Evolutionary conservation across 2,888 invertebrate species (phyloP), one percentile per base, ranked within the genome.

Genomic region (Meta bourneti): DNA sequence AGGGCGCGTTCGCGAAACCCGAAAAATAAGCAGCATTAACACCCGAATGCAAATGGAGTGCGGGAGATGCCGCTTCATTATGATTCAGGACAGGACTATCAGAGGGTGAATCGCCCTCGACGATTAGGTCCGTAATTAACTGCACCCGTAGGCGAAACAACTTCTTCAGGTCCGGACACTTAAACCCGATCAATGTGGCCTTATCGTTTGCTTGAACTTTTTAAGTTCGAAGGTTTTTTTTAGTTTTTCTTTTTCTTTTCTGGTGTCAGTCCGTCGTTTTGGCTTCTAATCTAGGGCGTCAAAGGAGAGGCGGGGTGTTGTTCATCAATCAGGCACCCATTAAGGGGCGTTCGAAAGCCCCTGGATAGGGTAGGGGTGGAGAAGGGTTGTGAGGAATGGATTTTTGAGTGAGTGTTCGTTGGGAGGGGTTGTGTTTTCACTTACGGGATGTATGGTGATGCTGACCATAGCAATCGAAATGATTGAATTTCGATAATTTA

Each of bases 261-360:
- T 80, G 9, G 61, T 74, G 72, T 83, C 74, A 72, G 19, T 51
- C 83, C 74, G 34, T 74, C 71, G 71, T 78, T 74, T 80, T 71
- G 84, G 72, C 84, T 75, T 88, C 90, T 90, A 84, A 90, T 90
- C 90, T 90, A 78, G 90, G 90, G 90, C 90, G 90, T 90, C 84
- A 90, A 90, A 83, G 79, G 34, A 11, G 90, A 49, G 71, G 83
- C 48, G 71, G 87, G 16, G 70, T 49, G 5, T 48, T 61, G 77
- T 84, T 84, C 84, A 90, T 90, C 90, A 84, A 90, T 90, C 84
- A 90, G 79, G 71, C 78, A 74, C 69, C 90, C 84, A 84, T 90
- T 90, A 90, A 54, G 74, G 71, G 75, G 51, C 49, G 49, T 51
- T 70, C 54, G 70, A 51, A 80, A 49, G 52, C 49, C 75, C 48